phyloP scores from a whole-genome alignment of 2,113 vertebrate species.

The Antechinus stuartii region DNA sequence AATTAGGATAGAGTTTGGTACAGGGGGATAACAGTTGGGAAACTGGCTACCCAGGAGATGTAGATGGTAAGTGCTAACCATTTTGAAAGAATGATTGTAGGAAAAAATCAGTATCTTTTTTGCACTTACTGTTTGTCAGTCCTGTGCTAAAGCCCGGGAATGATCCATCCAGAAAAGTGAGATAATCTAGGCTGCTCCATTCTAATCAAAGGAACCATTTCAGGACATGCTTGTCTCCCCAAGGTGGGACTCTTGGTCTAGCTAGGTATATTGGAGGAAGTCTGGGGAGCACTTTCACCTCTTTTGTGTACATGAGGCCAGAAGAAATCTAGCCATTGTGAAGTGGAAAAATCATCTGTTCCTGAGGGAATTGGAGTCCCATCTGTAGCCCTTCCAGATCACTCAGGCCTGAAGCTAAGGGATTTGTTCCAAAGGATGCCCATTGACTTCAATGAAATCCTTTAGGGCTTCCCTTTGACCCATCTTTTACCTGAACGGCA shows the following conservation, averaged over 20 bases:
- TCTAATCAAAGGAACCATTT: neutral
- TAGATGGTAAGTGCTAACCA: neutral
- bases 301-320: neutral
- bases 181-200: neutral
- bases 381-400: neutral
- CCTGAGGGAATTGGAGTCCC: neutral
- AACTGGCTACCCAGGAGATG: slow-evolving; percentile 4
- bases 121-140: neutral
- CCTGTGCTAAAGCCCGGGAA: neutral
- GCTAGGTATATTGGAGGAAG: neutral
- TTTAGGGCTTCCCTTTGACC: neutral
- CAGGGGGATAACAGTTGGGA: neutral
- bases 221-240: neutral
- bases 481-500: neutral
- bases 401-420: neutral
- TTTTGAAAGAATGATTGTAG: neutral
- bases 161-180: neutral
- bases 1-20: neutral
- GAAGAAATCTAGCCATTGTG: neutral
- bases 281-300: neutral
- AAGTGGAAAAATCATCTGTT: neutral
- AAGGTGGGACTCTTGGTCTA: neutral
- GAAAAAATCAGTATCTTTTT: neutral
- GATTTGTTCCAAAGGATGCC: neutral
- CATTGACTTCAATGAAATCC: neutral